These are phyloP conservation scores for Sebastes steindachneri DNA, from an alignment of 2,797 vertebrate genomes.

Conservation along the genomic window DNA sequence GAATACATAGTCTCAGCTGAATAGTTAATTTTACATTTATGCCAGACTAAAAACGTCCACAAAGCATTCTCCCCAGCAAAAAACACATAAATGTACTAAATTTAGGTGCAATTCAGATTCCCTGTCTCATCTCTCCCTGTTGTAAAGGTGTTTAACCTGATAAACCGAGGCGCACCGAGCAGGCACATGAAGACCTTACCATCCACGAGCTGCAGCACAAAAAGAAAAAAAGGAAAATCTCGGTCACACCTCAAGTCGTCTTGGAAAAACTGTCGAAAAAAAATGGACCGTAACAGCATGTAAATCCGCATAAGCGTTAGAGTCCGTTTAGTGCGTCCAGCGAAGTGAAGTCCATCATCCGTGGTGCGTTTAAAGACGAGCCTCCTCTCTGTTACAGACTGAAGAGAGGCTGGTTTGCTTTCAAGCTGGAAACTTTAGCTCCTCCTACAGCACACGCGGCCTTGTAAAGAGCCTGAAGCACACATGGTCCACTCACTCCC, in stretches of 20 bases:
- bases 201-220: not conserved
- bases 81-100: not conserved
- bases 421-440: conserved; percentile 46
- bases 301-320: conserved; percentile 28
- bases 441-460: conserved; percentile 63
- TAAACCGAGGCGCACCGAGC: not conserved
- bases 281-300: not conserved
- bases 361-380: conserved; percentile 10
- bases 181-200: conserved; percentile 42
- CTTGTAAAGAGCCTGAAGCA: not conserved
- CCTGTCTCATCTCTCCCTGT: not conserved
- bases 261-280: not conserved
- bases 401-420: not conserved
- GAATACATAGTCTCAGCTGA: not conserved
- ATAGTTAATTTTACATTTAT: not conserved
- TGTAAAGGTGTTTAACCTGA: conserved; percentile 43
- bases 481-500: not conserved
- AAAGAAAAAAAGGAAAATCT: not conserved
- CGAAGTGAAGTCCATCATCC: conserved; percentile 16
- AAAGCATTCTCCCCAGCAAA: rapidly evolving
- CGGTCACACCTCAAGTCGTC: not conserved
- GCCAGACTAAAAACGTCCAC: rapidly evolving
- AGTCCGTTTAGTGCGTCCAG: conserved; percentile 3
- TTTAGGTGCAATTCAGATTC: not conserved
- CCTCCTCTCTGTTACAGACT: conserved; percentile 22